Evolutionary conservation across 2,888 invertebrate species (phyloP), one percentile per base, ranked within the genome.

Genomic region (Globia sparganii): DNA sequence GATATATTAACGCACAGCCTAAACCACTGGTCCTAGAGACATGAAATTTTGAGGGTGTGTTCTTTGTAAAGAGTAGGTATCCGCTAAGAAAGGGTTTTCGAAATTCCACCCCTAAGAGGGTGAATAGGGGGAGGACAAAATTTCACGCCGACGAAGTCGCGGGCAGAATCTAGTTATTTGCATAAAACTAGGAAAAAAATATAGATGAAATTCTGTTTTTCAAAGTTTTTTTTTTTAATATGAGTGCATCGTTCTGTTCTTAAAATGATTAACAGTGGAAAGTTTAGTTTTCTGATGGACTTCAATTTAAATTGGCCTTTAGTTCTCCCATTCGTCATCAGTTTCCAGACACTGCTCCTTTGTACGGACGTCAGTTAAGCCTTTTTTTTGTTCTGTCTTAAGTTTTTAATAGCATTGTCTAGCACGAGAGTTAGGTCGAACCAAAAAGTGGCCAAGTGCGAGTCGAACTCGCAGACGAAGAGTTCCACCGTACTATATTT

Each of bases 401-500:
- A 61, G 15, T 56, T 70, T 69, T 76, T 73, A 72, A 81, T 81
- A 67, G 77, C 62, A 76, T 85, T 83, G 85, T 83, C 85, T 77
- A 81, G 53, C n/a, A 62, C 13, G 25, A 71, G 59, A 62, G 53
- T 75, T n/a, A 64, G 28, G 21, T 62, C 28, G n/a, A 64, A 46
- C 46, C 46, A 46, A 73, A 81, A 65, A 40, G 5, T 21, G 9
- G 5, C 4, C 18, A n/a, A 64, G 18, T n/a, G n/a, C 9, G 37
- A 37, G n/a, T n/a, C n/a, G 9, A 18, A 18, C 4, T n/a, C 1
- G 37, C 13, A 56, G 13, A 58, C 34, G 34, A 34, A 6, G 1
- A 34, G 25, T 37, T 37, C 6, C 31, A 31, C 4, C 21, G 8
- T 6, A 18, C 15, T 11, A 25, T 53, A 25, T n/a, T 25, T 53